These are phyloP conservation scores for Liasis olivaceus DNA, from an alignment of 2,797 vertebrate genomes.

Conservation along the genomic window DNA sequence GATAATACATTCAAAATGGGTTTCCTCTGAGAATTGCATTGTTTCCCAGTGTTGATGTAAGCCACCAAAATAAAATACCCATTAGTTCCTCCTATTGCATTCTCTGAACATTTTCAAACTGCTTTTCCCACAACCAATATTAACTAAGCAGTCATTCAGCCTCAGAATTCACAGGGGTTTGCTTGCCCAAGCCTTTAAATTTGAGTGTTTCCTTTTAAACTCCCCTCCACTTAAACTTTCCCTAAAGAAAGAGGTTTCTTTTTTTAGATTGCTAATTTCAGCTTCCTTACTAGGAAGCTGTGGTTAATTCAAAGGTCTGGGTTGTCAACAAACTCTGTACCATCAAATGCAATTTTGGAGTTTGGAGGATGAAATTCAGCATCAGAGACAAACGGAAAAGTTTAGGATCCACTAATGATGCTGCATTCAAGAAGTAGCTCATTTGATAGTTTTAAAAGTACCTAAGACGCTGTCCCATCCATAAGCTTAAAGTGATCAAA, in stretches of 20 bases:
- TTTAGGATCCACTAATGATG: not conserved
- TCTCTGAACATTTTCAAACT: not conserved
- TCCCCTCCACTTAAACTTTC: not conserved
- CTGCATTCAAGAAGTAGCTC: not conserved
- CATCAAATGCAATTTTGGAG: conserved; percentile 5
- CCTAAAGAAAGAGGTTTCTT: not conserved
- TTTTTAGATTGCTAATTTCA: not conserved
- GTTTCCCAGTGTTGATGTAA: not conserved
- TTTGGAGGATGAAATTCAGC: not conserved
- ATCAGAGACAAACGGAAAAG: not conserved
- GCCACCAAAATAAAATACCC: not conserved
- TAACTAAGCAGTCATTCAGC: not conserved
- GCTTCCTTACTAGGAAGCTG: not conserved
- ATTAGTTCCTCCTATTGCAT: not conserved
- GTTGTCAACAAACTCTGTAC: not conserved
- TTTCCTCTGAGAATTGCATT: not conserved
- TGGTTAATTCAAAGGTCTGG: conserved; percentile 4
- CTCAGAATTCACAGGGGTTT: not conserved
- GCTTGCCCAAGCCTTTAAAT: not conserved
- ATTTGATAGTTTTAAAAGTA: not conserved
- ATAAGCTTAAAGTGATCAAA: not conserved
- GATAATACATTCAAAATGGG: not conserved
- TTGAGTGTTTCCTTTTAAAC: not conserved
- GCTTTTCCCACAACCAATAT: not conserved
- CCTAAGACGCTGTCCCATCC: not conserved